Conservation (phyloP, 1,140 invertebrate species). For the Bicyclus anynana region DNA sequence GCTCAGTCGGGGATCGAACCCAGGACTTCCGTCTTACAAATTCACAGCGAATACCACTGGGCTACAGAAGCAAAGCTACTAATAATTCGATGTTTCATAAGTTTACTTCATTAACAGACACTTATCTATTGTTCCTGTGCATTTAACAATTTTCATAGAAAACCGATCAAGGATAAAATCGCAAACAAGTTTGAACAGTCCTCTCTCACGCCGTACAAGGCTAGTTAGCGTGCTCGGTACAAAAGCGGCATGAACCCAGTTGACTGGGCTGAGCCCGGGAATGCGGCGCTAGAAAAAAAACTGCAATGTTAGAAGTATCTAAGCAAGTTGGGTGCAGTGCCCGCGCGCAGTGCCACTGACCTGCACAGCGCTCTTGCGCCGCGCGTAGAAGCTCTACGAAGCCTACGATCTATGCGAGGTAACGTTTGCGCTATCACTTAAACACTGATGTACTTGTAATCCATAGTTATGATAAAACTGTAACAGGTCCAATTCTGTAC, state of each 20-base stretch:
- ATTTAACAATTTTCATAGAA: not conserved
- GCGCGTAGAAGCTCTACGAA: constrained; percentile 57
- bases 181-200: constrained; percentile 5
- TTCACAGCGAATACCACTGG: too few species aligned
- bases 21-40: too few species aligned
- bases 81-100: too few species aligned
- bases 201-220: constrained; percentile 20
- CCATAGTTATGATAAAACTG: too few species aligned
- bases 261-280: constrained; percentile 44
- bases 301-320: constrained; percentile 72
- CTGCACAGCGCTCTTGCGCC: constrained; percentile 39
- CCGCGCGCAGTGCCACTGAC: constrained; percentile 58
- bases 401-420: constrained; percentile 39
- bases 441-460: not conserved
- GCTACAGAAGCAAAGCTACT: too few species aligned
- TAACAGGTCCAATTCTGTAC: too few species aligned
- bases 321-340: constrained; percentile 68
- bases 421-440: not conserved
- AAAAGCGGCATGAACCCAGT: constrained; percentile 55
- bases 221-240: constrained; percentile 36
- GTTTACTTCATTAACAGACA: not conserved
- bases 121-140: not conserved
- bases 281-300: constrained; percentile 71
- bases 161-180: not conserved
- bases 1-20: too few species aligned